phyloP scores from a whole-genome alignment of 2,797 vertebrate genomes.

The Leontocebus nigricollis region DNA sequence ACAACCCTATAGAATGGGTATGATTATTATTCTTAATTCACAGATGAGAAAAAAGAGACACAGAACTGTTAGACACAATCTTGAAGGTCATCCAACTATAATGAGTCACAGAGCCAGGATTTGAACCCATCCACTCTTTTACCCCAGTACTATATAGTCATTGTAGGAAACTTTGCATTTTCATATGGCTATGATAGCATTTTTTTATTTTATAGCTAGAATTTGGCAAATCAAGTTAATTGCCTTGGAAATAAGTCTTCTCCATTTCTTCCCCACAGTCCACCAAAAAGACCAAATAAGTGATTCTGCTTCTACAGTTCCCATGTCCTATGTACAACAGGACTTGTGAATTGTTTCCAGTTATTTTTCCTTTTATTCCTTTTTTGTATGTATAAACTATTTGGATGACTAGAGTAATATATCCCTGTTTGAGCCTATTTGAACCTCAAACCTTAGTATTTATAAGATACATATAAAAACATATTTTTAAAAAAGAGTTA shows the following conservation, averaged over 20 bases:
- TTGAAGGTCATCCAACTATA: background rate
- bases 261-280: background rate
- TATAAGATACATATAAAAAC: background rate
- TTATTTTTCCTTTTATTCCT: background rate
- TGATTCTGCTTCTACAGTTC: background rate
- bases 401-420: background rate
- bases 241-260: background rate
- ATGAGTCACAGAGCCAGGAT: background rate
- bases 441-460: background rate
- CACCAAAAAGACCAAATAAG: background rate
- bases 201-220: background rate
- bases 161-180: background rate
- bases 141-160: background rate
- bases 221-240: background rate
- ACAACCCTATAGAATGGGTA: background rate
- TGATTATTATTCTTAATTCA: background rate
- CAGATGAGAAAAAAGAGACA: background rate
- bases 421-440: background rate
- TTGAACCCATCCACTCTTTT: background rate
- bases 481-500: background rate
- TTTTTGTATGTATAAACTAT: background rate
- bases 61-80: background rate
- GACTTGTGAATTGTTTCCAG: background rate
- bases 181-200: background rate
- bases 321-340: no score